phyloP scores from a whole-genome alignment of 2,113 vertebrate genomes.

The Mola mola region DNA sequence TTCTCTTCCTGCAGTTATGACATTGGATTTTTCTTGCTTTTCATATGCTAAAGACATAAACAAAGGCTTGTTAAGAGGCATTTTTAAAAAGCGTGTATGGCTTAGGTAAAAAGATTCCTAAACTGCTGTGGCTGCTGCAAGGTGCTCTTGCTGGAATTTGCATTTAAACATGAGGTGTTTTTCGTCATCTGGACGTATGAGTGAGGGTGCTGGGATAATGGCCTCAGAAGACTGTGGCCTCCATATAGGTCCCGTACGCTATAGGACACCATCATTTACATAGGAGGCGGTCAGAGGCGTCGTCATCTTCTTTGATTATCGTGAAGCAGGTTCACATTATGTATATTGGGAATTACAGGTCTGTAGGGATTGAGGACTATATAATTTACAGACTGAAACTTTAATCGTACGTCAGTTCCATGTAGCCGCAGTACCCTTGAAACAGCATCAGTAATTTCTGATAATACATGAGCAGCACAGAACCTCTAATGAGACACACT shows the following conservation, averaged over 20 bases:
- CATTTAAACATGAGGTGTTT: slow-evolving; percentile 57
- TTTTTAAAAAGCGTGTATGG: slow-evolving; percentile 22
- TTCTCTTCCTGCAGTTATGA: slow-evolving; percentile 23
- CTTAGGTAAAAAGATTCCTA: slow-evolving; percentile 20
- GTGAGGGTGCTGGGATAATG: slow-evolving; percentile 37
- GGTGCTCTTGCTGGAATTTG: slow-evolving; percentile 36
- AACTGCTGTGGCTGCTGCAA: slow-evolving; percentile 16
- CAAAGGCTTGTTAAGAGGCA: slow-evolving; percentile 16
- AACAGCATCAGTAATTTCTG: not conserved
- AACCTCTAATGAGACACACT: not conserved
- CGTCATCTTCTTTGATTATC: slow-evolving; percentile 39
- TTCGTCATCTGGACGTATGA: slow-evolving; percentile 27
- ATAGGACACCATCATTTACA: slow-evolving; percentile 54
- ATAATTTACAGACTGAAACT: slow-evolving; percentile 27
- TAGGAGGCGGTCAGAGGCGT: slow-evolving; percentile 19
- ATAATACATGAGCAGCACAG: not conserved
- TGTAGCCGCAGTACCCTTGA: slow-evolving; percentile 4
- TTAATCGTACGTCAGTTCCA: not conserved
- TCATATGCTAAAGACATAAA: slow-evolving; percentile 18
- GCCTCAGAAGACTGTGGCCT: slow-evolving; percentile 30
- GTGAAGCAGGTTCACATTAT: slow-evolving; percentile 26
- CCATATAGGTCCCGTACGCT: not conserved
- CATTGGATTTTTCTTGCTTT: slow-evolving; percentile 18
- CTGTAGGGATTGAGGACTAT: slow-evolving; percentile 15
- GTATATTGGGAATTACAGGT: slow-evolving; percentile 25